Evolutionary conservation across 2,888 invertebrate species (phyloP).

Genomic region (Tromatobia lineatoria): DNA sequence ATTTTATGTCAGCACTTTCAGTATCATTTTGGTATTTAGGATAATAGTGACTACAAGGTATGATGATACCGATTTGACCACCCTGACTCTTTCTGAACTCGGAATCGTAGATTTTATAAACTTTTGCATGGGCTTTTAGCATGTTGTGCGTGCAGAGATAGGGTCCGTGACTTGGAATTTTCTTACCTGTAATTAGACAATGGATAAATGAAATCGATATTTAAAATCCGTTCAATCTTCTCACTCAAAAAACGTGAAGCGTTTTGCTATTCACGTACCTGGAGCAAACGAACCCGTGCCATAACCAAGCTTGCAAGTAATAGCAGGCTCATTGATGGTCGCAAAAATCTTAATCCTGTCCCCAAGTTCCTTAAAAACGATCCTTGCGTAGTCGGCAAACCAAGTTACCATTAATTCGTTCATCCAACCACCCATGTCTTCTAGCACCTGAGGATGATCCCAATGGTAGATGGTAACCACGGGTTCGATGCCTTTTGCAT

Average conservation of each 20-base stretch:
- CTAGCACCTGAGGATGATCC: slow-evolving; percentile 88
- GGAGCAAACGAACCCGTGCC: slow-evolving; percentile 87
- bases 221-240: background rate
- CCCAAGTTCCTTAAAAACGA: slow-evolving; percentile 86
- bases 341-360: slow-evolving; percentile 88
- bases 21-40: slow-evolving; percentile 69
- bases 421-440: slow-evolving; percentile 89
- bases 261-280: slow-evolving; percentile 76
- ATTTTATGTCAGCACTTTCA: slow-evolving; percentile 68
- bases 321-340: slow-evolving; percentile 89
- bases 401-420: slow-evolving; percentile 88
- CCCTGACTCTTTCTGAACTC: slow-evolving; percentile 87
- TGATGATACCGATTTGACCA: slow-evolving; percentile 85
- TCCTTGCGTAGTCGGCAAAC: slow-evolving; percentile 88
- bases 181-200: slow-evolving; percentile 75
- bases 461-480: slow-evolving; percentile 89
- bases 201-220: background rate
- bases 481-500: slow-evolving; percentile 87
- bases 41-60: slow-evolving; percentile 64
- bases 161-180: slow-evolving; percentile 87
- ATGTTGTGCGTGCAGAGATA: slow-evolving; percentile 91
- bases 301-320: slow-evolving; percentile 86
- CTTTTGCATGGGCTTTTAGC: slow-evolving; percentile 91
- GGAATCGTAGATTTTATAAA: slow-evolving; percentile 89
- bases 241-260: background rate